Evolutionary conservation across 2,113 vertebrate species (phyloP).

Genomic region (Haemorhous mexicanus): DNA sequence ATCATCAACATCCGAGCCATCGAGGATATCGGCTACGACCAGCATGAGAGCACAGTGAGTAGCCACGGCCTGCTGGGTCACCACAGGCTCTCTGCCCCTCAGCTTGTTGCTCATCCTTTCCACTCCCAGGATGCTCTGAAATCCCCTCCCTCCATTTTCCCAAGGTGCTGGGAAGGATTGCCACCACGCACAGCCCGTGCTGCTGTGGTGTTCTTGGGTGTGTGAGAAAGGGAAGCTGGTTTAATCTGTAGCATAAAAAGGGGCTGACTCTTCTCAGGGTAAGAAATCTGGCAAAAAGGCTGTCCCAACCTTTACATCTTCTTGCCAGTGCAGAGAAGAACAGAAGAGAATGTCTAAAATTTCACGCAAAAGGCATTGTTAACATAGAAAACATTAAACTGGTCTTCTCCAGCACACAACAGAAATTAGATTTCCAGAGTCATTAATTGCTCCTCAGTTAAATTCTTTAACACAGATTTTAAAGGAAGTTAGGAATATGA

Average conservation of each 20-base stretch:
- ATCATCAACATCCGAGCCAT: slow-evolving; percentile 65
- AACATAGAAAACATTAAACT: not conserved
- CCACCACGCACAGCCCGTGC: not conserved
- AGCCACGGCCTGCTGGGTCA: not conserved
- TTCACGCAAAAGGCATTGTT: not conserved
- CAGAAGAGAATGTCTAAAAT: not conserved
- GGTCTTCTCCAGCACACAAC: not conserved
- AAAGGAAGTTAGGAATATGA: not conserved
- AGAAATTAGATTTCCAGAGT: not conserved
- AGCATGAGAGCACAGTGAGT: slow-evolving; percentile 81
- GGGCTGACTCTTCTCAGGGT: not conserved
- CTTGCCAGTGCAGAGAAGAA: not conserved
- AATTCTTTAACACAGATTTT: not conserved
- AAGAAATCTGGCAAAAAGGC: not conserved
- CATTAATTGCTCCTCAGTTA: not conserved
- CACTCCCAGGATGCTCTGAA: not conserved
- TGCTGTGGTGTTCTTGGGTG: not conserved
- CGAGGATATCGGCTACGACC: slow-evolving; percentile 73
- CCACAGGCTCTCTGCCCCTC: not conserved
- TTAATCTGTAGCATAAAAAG: not conserved
- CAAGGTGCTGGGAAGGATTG: not conserved
- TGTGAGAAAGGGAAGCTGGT: not conserved
- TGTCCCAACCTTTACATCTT: not conserved
- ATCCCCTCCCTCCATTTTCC: not conserved
- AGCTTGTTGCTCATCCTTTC: not conserved